Base-by-base conservation (phyloP, 1,140 invertebrate genomes). In the Dufourea novaeangliae region DNA sequence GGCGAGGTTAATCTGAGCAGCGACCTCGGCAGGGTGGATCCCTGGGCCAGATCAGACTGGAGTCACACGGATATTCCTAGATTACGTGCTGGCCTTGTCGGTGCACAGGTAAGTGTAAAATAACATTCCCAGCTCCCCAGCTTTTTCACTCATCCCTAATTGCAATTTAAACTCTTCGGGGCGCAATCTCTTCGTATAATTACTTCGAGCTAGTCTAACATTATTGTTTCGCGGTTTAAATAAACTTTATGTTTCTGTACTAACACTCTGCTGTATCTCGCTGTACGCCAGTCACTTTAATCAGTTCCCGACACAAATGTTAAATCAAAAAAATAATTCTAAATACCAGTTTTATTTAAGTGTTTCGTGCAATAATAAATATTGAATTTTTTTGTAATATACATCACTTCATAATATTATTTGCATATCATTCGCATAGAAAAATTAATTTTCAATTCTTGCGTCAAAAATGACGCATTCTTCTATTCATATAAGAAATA, bases 51-150 rank as follows among this genome's bases (percentile, higher is more conserved):
- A 80, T 96, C 95, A 87, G 94, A 94, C 86, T 96, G 96, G 95
- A 97, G 97, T 84, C 97, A 98, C 86, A 98, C 97, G 1, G 97
- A 98, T 91, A 96, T 98, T 82, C 96, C 96, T 57, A 94, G 97
- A 88, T 93, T 98, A 70, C 94, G 95, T 81, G 93, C 95, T 83
- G 97, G 97, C 57, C 94, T 95, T 83, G 94, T 98, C 63, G 97
- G 97, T 56, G 97, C 96, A 59, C 97, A 98, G 94, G 92, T 92
- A 76, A 88, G 78, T 86, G 64, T 44, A 61, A 77, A 64, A 57
- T 59, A 46, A 52, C 25, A 82, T 4, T 10, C 14, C 29, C 39
- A 2, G 1, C 6, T 32, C 50, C 29, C 14, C 57, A 17, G 52
- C n/a, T 17, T 76, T 66, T 41, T 63, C 57, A 10, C n/a, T 77